Base-by-base conservation (phyloP, 2,113 vertebrate genomes). In the Xiphorhynchus elegans region DNA sequence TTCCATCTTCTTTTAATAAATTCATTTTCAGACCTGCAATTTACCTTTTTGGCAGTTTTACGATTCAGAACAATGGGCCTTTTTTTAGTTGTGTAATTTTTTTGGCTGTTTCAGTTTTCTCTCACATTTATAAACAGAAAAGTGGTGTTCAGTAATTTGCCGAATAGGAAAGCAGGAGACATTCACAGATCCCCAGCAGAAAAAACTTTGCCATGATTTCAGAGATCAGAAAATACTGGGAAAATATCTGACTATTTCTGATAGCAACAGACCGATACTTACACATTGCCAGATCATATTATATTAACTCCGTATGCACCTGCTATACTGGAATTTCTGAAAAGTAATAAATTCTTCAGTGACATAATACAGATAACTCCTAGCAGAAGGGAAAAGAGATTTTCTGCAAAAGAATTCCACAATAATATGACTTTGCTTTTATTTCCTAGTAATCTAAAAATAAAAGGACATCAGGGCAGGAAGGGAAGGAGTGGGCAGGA, bases 1-100 rank as follows among this genome's bases (percentile, higher is more conserved):
- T 97, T 98, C 95, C 96, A 97, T 98, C 96, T 98, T 97, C 96
- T 97, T 97, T 97, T 97, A 97, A 97, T 97, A 98, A 97, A 98
- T 97, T 96, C 95, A 93, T 94, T 95, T 94, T 77, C 90, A 97
- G 95, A 90, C 25, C 28, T 72, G 90, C 69, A 79, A 97, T 98
- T 97, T 98, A 97, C 95, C 93, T 97, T 94, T 92, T 70, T 97
- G 97, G 95, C 96, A 97, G 94, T 95, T 98, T 97, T 96, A 97
- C 66, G 88, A 86, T 97, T 97, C 90, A 97, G 93, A 97, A 97
- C 97, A 98, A 97, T 95, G 69, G 69, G 24, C 29, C 20, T 84
- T 94, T 96, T 75, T 95, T 95, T 26, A 80, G 83, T 81, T 91
- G 93, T 87, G 72, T 55, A 69, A 76, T 95, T 97, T 95, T 97